phyloP scores from a whole-genome alignment of 1,140 invertebrate genomes.

The Phortica variegata region DNA sequence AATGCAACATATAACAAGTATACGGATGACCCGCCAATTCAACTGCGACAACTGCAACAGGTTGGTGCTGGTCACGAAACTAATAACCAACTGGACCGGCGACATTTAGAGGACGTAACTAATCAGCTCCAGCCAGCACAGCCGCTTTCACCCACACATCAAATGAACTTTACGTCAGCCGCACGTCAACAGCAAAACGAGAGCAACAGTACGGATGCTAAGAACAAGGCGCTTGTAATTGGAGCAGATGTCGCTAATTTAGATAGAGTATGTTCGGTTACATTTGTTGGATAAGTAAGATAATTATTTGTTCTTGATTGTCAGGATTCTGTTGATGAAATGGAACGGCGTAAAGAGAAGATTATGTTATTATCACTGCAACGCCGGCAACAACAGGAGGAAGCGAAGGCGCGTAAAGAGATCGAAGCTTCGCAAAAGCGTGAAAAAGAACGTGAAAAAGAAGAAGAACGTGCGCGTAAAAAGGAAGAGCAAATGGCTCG shows the following conservation, averaged over 20 bases:
- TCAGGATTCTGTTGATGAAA: conserved; percentile 74
- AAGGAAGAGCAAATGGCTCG: conserved; percentile 88
- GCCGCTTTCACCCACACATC: conserved; percentile 38
- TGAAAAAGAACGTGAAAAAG: conserved; percentile 78
- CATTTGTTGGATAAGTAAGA: not conserved
- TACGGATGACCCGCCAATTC: conserved; percentile 47
- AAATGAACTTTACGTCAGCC: conserved; percentile 6
- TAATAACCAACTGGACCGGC: conserved; percentile 25
- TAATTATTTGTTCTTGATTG: not conserved
- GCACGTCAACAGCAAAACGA: conserved; percentile 38
- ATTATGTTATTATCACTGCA: conserved; percentile 85
- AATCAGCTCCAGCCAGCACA: conserved; percentile 35
- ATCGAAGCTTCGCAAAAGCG: conserved; percentile 76
- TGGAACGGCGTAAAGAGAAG: conserved; percentile 86
- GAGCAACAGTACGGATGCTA: conserved; percentile 47
- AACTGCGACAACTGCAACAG: conserved; percentile 35
- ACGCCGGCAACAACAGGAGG: conserved; percentile 84
- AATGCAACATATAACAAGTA: conserved; percentile 55
- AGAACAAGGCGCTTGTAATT: conserved; percentile 67
- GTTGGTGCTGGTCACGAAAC: conserved; percentile 22
- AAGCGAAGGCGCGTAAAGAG: conserved; percentile 80
- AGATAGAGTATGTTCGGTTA: conserved; percentile 67
- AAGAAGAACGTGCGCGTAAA: conserved; percentile 80
- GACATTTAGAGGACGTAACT: conserved; percentile 44
- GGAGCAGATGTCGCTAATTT: conserved; percentile 67